Percentiles rank a stretch among this genome's conserved stretches.
These are phyloP conservation scores for Brachionus asplanchnoidis DNA, from an alignment of 1,140 invertebrate genomes.

Conservation along the genomic window DNA sequence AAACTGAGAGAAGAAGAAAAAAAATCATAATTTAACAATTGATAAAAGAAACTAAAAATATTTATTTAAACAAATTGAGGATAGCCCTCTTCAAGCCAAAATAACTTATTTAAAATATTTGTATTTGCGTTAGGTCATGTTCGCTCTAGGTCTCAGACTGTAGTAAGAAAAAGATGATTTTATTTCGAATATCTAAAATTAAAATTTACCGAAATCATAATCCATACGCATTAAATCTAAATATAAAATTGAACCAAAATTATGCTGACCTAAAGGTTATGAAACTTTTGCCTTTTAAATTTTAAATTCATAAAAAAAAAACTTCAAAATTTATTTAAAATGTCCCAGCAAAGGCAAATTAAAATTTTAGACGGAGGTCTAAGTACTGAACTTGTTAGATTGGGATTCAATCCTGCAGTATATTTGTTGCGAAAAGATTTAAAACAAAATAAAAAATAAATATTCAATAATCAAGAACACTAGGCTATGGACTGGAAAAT, in stretches of 20 bases:
- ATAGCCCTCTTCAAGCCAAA: neutral
- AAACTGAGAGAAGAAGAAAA: neutral
- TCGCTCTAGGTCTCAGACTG: neutral
- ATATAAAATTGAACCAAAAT: neutral
- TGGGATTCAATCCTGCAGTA: neutral
- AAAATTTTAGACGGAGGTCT: constrained; percentile 27
- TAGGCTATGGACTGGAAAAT: constrained; percentile 21
- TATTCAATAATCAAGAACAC: neutral
- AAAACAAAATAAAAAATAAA: no score
- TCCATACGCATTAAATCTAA: neutral
- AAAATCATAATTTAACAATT: neutral
- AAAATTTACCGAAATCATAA: neutral
- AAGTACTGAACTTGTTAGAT: neutral
- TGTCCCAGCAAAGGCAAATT: neutral
- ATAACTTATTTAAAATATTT: neutral
- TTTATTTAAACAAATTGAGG: neutral
- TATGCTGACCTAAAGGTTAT: neutral
- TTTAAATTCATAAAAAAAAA: neutral
- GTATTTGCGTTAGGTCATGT: neutral
- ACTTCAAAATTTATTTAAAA: neutral
- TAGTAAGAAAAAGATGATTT: neutral
- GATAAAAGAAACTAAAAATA: neutral
- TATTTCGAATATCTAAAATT: neutral
- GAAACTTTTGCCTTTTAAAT: neutral
- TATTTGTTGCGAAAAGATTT: neutral